Base-by-base conservation (phyloP, 2,888 invertebrate species). In the Lithophane semibrunnea region DNA sequence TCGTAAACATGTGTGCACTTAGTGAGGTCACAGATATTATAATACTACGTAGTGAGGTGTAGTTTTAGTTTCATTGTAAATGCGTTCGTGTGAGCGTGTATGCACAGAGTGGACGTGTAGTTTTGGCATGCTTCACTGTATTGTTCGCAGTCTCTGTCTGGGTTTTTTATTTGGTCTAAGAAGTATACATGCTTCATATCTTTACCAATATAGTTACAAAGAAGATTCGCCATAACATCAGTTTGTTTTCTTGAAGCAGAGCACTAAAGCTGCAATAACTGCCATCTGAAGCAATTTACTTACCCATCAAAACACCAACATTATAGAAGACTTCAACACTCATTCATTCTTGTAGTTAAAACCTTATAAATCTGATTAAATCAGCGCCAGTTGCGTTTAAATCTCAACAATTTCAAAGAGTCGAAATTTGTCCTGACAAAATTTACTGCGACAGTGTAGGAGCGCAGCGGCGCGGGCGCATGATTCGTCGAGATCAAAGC, bases 381-480 rank as follows among this genome's bases (percentile, higher is more conserved):
- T 92, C 93, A 92, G 89, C 91, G 90, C 90, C 92, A 84, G 87
- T 81, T 87, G 87, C 83, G 88, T 90, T 90, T 92, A 92, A 91
- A 92, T 91, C 91, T 89, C 86, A 85, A 91, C 91, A 92, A 95
- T 96, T 94, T 95, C 95, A 95, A 95, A 95, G 94, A 93, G 91
- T 93, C 92, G 92, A 94, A 95, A 96, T 96, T 96, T 96, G 96
- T 96, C 96, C 89, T 91, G 94, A 95, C 95, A 93, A 93, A 92
- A 96, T 96, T 96, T 96, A 96, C 91, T 92, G 91, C 87, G 94
- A 92, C 94, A 92, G 90, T 83, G 75, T 75, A 67, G 65, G 87
- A 83, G 87, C n/a, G n/a, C n/a, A n/a, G n/a, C 84, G 80, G 86
- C 83, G 86, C 86, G 75, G 82, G 91, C 89, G 90, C 91, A 89